Percentiles rank a stretch among this genome's conserved stretches.
phyloP scores from a whole-genome alignment of 2,888 invertebrate species.

The Acleris laterana region DNA sequence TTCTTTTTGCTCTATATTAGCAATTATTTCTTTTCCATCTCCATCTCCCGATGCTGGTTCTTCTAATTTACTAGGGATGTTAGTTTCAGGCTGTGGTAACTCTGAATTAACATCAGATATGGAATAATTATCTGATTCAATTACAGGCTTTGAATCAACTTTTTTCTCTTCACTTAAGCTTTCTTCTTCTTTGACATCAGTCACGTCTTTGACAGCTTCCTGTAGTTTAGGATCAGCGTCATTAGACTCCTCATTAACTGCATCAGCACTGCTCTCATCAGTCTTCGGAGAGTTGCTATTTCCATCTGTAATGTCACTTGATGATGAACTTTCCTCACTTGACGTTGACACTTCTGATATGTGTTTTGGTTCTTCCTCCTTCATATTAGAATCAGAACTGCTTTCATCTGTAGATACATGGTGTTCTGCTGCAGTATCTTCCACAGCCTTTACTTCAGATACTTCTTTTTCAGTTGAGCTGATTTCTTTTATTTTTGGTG shows the following conservation, averaged over 20 bases:
- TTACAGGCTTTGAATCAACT: conserved; percentile 48
- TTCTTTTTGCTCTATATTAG: conserved; percentile 42
- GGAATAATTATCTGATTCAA: conserved; percentile 70
- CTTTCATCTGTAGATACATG: conserved; percentile 61
- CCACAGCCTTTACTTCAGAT: conserved; percentile 45
- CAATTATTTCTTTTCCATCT: conserved; percentile 33
- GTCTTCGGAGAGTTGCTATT: conserved; percentile 76
- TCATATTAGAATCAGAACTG: conserved; percentile 66
- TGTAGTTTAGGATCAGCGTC: conserved; percentile 52
- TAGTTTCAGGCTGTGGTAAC: conserved; percentile 55
- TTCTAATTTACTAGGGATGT: conserved; percentile 42
- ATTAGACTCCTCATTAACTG: conserved; percentile 58
- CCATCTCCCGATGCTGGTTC: conserved; percentile 39
- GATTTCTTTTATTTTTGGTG: conserved; percentile 42
- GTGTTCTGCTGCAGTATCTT: conserved; percentile 48
- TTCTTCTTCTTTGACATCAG: conserved; percentile 42
- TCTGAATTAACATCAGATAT: conserved; percentile 76
- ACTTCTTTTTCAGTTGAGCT: conserved; percentile 46
- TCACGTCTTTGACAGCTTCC: conserved; percentile 43
- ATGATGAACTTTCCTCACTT: conserved; percentile 77
- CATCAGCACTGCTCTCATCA: conserved; percentile 58
- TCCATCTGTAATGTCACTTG: conserved; percentile 76
- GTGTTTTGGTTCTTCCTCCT: conserved; percentile 69
- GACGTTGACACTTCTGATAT: conserved; percentile 70
- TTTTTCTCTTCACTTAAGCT: conserved; percentile 43